These are phyloP conservation scores for Ptychobarbus kaznakovi DNA, from an alignment of 2,797 vertebrate species.

Conservation along the genomic window DNA sequence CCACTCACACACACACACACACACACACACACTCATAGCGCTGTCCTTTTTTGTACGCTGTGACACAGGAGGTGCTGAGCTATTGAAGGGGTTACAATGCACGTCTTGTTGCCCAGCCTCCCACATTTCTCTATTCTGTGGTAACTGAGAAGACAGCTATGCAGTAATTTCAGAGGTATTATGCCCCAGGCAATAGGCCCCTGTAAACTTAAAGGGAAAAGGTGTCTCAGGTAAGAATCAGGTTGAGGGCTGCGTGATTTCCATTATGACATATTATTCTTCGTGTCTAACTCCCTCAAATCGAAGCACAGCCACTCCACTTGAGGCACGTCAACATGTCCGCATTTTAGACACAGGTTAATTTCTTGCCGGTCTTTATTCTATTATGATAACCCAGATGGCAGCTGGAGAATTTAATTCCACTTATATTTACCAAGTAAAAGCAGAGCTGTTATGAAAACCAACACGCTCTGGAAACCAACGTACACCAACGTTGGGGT, in stretches of 20 bases:
- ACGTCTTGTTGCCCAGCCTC: slow-evolving; percentile 64
- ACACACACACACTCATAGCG: slow-evolving; percentile 16
- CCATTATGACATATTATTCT: slow-evolving; percentile 22
- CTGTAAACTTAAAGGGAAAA: slow-evolving; percentile 58
- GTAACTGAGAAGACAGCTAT: slow-evolving; percentile 64
- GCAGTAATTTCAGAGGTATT: slow-evolving; percentile 67
- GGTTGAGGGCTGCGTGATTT: slow-evolving; percentile 46
- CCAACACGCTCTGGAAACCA: slow-evolving; percentile 54
- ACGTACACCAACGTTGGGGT: slow-evolving; percentile 24
- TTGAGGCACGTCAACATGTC: slow-evolving; percentile 42
- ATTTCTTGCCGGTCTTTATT: slow-evolving; percentile 67
- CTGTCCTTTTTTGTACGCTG: slow-evolving; percentile 48
- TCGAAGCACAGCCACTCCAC: slow-evolving; percentile 38
- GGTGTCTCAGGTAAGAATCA: slow-evolving; percentile 53
- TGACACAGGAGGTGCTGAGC: slow-evolving; percentile 61
- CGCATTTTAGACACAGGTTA: slow-evolving; percentile 68
- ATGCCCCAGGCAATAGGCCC: slow-evolving; percentile 64
- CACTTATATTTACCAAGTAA: slow-evolving; percentile 74
- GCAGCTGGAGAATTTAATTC: slow-evolving; percentile 76
- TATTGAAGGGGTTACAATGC: slow-evolving; percentile 60
- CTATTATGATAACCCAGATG: slow-evolving; percentile 75
- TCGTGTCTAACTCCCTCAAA: slow-evolving; percentile 9
- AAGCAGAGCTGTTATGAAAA: slow-evolving; percentile 72
- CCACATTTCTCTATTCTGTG: slow-evolving; percentile 63
- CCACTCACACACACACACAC: slow-evolving; percentile 25